Conservation (phyloP, 2,113 vertebrate genomes). For the Gallinago media region DNA sequence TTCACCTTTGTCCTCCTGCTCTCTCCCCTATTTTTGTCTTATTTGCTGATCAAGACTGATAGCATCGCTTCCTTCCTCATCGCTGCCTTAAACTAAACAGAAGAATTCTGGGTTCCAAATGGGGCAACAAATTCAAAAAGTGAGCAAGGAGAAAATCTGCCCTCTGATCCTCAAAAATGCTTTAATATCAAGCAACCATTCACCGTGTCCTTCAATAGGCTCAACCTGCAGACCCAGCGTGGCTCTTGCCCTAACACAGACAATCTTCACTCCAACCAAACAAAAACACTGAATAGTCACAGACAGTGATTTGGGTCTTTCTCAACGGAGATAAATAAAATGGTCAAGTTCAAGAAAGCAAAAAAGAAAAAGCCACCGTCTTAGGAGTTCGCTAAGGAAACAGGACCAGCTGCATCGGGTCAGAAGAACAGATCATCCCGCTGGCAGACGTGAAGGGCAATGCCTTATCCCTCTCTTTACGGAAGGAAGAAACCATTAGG, state of each 20-base stretch:
- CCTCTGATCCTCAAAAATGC: background rate
- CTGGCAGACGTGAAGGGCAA: background rate
- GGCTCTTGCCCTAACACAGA: background rate
- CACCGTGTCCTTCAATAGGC: background rate
- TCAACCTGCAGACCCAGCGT: background rate
- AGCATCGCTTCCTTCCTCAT: background rate
- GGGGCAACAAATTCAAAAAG: background rate
- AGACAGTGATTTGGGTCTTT: fast-evolving
- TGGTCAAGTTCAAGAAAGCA: background rate
- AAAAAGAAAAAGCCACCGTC: background rate
- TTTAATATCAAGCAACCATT: background rate
- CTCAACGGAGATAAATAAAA: background rate
- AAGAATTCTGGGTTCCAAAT: background rate
- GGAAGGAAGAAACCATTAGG: background rate
- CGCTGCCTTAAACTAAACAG: background rate
- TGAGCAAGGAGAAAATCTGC: background rate
- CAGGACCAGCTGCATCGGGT: background rate
- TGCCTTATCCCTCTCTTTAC: background rate
- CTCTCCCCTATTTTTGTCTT: background rate
- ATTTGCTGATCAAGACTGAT: background rate
- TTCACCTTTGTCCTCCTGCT: background rate
- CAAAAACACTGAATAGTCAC: fast-evolving
- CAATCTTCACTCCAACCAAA: background rate
- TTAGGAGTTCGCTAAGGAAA: background rate
- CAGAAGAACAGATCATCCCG: background rate